A percentile compares a stretch with the other conserved stretches of the same genome.
phyloP scores from a whole-genome alignment of 2,888 invertebrate species.

The Deladenus siricidicola region DNA sequence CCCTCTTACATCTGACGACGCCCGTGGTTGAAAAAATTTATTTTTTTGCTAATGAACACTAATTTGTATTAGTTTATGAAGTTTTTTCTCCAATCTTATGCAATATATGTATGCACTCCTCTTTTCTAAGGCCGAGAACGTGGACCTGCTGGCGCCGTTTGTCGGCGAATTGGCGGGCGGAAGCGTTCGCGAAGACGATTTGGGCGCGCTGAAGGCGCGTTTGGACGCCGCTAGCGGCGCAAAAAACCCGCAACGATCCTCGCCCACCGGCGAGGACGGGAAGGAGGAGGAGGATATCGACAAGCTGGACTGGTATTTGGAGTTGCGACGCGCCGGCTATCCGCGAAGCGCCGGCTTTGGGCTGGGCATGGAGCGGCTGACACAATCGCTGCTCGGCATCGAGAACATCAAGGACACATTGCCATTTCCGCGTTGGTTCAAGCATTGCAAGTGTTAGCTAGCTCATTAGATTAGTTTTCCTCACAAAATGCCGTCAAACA shows the following conservation, averaged over 20 bases:
- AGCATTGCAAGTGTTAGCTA: constrained; percentile 38
- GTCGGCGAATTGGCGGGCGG: constrained; percentile 94
- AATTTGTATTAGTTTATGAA: too few relatives aligned
- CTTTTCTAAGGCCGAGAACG: constrained; percentile 55
- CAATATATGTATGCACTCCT: background rate
- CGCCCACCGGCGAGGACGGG: background rate
- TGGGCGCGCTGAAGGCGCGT: background rate
- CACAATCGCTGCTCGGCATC: constrained; percentile 66
- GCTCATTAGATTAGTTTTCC: too few relatives aligned
- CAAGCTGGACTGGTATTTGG: constrained; percentile 50
- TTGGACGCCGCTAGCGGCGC: background rate
- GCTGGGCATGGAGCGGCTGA: constrained; percentile 83
- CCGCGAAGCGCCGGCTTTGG: constrained; percentile 90
- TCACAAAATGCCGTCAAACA: too few relatives aligned
- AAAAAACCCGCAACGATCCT: background rate
- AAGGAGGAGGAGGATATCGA: too few relatives aligned
- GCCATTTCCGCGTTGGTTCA: constrained; percentile 85
- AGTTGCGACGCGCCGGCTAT: constrained; percentile 70
- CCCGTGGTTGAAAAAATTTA: too few relatives aligned
- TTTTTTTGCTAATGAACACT: too few relatives aligned
- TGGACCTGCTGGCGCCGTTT: constrained; percentile 77
- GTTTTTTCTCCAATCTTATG: background rate
- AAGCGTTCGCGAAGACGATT: constrained; percentile 65
- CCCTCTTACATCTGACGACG: too few relatives aligned
- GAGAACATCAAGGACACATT: constrained; percentile 84